Evolutionary conservation across 2,888 invertebrate species (phyloP), one percentile per base, ranked within the genome.

Genomic region (Odontocerum albicorne): DNA sequence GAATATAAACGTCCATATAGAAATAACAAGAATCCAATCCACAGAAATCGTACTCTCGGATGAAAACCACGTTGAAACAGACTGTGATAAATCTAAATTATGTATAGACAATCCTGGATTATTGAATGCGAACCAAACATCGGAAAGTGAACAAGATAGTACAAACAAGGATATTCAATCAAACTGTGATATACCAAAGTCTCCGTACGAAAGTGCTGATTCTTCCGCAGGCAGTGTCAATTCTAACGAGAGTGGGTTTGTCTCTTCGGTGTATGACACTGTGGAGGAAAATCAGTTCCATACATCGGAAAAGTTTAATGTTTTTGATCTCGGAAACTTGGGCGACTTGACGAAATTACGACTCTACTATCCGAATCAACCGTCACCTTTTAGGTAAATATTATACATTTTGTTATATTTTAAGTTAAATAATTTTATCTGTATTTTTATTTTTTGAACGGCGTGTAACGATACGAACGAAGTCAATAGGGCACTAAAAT

Each of bases 241-340:
- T 33, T 61, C 61, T 1, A 61, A 49, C 6, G 61, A 61, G 43
- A 61, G 61, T 32, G 61, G 61, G 1, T 57, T 60, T 32, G 55
- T 49, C 3, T 56, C 57, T 13, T 58, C 61, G 4, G 51, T 53
- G 4, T 49, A 44, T 16, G 61, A 61, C 10, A 56, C 55, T 32
- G 21, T 21, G 12, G 53, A 58, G 1, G 61, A 61, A 13, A 39
- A 15, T 13, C 13, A 21, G 2, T 40, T 22, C 19, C 22, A 51
- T 19, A n/a, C 31, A 17, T 58, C 62, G 4, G 64, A 68, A 49
- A 65, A 69, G 51, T 68, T 72, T 20, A 77, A 78, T 63, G 74
- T 75, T 40, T 80, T 75, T 63, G 76, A 80, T 59, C 70, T 81
- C 36, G 78, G 79, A 8, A 75, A 80, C 1, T 67, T 84, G 59